Conservation (phyloP, 2,888 invertebrate species). For the Polydrusus pterygomalis region DNA sequence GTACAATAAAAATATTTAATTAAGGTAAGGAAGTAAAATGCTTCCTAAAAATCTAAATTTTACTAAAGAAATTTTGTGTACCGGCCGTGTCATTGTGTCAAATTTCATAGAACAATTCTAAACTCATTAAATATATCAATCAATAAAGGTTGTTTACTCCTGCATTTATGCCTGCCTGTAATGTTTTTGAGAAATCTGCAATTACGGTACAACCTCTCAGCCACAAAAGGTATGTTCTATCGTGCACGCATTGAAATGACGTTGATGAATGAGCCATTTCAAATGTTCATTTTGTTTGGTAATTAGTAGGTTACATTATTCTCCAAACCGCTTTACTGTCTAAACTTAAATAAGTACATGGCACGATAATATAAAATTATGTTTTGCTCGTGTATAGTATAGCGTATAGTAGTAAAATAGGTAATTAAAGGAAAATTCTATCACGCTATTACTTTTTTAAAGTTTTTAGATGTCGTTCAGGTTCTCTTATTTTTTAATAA, state of each 20-base stretch:
- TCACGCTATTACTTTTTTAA: neutral
- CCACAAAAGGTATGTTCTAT: conserved; percentile 40
- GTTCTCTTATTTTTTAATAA: too few relatives aligned
- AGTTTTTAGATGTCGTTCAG: too few relatives aligned
- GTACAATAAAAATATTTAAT: too few relatives aligned
- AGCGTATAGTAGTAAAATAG: neutral
- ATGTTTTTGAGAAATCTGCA: conserved; percentile 39
- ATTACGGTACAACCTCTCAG: conserved; percentile 39
- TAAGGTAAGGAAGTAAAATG: too few relatives aligned
- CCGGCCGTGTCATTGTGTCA: too few relatives aligned
- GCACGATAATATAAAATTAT: conserved; percentile 7
- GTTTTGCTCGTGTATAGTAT: neutral
- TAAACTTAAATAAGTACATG: conserved; percentile 2
- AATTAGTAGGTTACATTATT: conserved; percentile 33
- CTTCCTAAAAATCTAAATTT: too few relatives aligned
- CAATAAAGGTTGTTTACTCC: neutral
- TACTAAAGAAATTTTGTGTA: too few relatives aligned
- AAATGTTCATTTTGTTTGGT: conserved; percentile 32
- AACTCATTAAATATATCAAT: neutral
- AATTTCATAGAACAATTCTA: too few relatives aligned
- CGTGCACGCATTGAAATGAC: conserved; percentile 44
- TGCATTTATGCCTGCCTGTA: conserved; percentile 19
- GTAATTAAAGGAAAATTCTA: neutral
- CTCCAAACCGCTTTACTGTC: conserved; percentile 2
- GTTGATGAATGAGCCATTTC: conserved; percentile 43